Conservation (phyloP, 2,797 vertebrate genomes). For the Chloroceryle inda region DNA sequence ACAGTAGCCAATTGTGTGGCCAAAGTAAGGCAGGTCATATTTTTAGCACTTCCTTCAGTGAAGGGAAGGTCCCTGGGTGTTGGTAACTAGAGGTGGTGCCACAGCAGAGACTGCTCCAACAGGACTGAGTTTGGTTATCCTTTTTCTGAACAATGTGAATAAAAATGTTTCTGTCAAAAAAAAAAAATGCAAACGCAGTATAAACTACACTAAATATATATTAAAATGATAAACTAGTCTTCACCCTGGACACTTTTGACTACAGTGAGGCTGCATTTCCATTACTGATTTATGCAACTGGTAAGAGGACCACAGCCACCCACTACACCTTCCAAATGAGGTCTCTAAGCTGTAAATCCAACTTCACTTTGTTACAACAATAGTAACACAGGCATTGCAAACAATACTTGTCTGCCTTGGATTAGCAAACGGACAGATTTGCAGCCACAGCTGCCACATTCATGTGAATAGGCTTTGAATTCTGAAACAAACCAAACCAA, state of each 20-base stretch:
- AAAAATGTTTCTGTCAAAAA: background rate
- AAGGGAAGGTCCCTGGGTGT: background rate
- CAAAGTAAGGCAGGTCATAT: background rate
- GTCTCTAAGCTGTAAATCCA: background rate
- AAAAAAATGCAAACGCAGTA: background rate
- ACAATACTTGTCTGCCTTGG: no score
- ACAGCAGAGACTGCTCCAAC: background rate
- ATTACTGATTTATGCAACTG: fast-evolving
- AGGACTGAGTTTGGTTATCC: background rate
- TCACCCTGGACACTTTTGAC: background rate
- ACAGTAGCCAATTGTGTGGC: background rate
- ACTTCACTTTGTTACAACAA: background rate
- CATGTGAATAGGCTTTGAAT: background rate
- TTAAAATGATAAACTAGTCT: no score
- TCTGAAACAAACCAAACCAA: background rate
- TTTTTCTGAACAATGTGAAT: background rate
- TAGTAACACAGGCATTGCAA: background rate
- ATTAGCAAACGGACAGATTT: background rate
- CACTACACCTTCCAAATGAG: background rate
- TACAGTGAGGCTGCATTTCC: background rate
- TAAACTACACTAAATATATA: no score
- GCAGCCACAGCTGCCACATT: background rate
- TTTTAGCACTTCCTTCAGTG: background rate
- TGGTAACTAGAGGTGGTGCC: background rate
- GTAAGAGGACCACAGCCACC: background rate